Base-by-base conservation (phyloP, 1,140 invertebrate genomes). In the Drosophila navojoa region DNA sequence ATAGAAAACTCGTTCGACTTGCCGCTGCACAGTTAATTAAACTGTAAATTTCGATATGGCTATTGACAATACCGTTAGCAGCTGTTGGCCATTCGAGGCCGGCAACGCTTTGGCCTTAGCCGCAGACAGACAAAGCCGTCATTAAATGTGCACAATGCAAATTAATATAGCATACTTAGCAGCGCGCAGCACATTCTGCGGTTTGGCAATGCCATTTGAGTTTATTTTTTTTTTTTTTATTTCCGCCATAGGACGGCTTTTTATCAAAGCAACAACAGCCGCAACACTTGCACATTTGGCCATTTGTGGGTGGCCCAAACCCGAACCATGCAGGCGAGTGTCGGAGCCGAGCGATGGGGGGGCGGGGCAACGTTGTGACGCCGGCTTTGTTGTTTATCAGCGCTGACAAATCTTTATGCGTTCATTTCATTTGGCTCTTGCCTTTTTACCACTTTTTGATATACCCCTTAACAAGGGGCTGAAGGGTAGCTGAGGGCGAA, bases 141-240 rank as follows among this genome's bases (percentile, higher is more conserved):
- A 50, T 42, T 61, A 78, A 87, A 67, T 71, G 45, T 67, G 42
- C 60, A 75, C 79, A 87, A 82, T 82, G 72, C 59, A 77, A 84
- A 89, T 89, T 89, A 84, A 89, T 87, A 89, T 89, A 80, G 84
- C 84, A 80, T 84, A 89, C 84, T 89, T 89, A 89, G 73, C 77
- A 71, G 77, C 45, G 63, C 59, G 10, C 42, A 49, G 55, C 38
- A 69, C 66, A 74, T 87, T 86, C 71, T 79, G 82, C 29, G 84
- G 82, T 82, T 62, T 59, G 54, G 60, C 63, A 66, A 72, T 76
- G 50, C 55, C 29, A 67, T 61, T 70, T 44, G 5, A 0, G 1
- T 3, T 22, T 22, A 2, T 22, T 22, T 1, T 22, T 57, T 61
- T 59, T 44, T 5, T 10, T 10, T 11, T 44, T 44, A 0, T 15